Evolutionary conservation across 2,797 vertebrate genomes (phyloP).

Genomic region (Tapera naevia): DNA sequence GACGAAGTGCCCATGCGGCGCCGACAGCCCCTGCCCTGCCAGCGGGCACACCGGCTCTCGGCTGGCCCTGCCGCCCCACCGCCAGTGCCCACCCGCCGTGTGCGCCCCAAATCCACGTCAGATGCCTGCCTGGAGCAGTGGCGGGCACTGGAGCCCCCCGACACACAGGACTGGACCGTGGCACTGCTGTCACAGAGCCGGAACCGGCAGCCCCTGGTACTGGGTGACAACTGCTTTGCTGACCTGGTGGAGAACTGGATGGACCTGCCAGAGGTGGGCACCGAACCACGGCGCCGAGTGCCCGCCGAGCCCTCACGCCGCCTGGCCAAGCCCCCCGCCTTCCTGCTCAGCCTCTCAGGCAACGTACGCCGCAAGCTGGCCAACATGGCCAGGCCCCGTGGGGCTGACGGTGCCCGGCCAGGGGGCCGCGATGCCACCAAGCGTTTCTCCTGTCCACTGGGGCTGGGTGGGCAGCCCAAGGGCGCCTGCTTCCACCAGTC

Average conservation of each 20-base stretch:
- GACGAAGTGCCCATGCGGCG: conserved; percentile 77
- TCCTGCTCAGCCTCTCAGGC: conserved; percentile 88
- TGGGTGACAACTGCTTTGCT: conserved; percentile 97
- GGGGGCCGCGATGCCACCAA: conserved; percentile 75
- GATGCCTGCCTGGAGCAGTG: conserved; percentile 93
- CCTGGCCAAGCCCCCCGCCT: conserved; percentile 86
- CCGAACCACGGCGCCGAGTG: conserved; percentile 77
- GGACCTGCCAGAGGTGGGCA: conserved; percentile 89
- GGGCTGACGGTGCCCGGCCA: conserved; percentile 25
- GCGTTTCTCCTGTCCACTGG: conserved; percentile 90
- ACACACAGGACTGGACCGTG: conserved; percentile 91
- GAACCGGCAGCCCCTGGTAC: conserved; percentile 91
- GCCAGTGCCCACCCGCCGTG: conserved; percentile 52
- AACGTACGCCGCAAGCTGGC: conserved; percentile 85
- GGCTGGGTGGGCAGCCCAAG: conserved; percentile 76
- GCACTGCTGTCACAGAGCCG: conserved; percentile 90
- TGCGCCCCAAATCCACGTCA: conserved; percentile 92
- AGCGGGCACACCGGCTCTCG: conserved; percentile 82
- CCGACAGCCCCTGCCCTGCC: conserved; percentile 16
- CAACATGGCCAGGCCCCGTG: conserved; percentile 82
- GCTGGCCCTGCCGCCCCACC: conserved; percentile 77
- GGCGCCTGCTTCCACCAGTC: conserved; percentile 91
- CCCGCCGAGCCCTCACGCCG: conserved; percentile 75
- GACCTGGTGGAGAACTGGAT: conserved; percentile 99
- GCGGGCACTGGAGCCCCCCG: conserved; percentile 84